These are phyloP conservation scores for Beroe forskalii DNA, from an alignment of 37 sponge, comb jelly and placozoan genomes.

Conservation along the genomic window DNA sequence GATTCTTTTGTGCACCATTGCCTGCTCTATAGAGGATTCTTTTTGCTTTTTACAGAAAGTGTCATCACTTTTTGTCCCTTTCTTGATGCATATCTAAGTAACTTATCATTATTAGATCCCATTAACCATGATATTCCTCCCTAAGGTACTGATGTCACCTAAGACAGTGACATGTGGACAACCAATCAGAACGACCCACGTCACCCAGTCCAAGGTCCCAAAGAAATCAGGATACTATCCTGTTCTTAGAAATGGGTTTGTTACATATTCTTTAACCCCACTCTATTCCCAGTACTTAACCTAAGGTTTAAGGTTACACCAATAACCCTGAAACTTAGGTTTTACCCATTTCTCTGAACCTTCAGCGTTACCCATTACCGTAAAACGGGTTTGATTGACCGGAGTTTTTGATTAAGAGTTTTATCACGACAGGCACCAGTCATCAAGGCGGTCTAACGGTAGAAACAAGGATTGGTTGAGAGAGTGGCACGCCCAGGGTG, in stretches of 20 bases:
- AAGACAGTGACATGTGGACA: slow-evolving; percentile 31
- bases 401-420: background rate
- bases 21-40: no score
- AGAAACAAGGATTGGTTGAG: slow-evolving; percentile 28
- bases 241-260: slow-evolving; percentile 34
- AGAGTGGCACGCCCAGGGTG: slow-evolving; percentile 32
- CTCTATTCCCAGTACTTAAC: no score
- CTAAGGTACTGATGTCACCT: background rate
- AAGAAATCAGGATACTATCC: slow-evolving; percentile 20
- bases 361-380: no score
- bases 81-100: no score
- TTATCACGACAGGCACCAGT: background rate
- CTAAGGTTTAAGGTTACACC: no score
- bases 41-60: no score
- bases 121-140: background rate
- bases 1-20: no score
- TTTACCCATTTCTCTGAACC: no score
- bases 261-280: no score
- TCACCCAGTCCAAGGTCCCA: slow-evolving; percentile 9
- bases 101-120: background rate
- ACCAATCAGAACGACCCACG: background rate
- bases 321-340: no score
- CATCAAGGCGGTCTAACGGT: background rate
- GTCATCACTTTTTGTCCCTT: no score
- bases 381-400: no score